phyloP scores from a whole-genome alignment of 2,797 vertebrate species.

The Balearica regulorum region DNA sequence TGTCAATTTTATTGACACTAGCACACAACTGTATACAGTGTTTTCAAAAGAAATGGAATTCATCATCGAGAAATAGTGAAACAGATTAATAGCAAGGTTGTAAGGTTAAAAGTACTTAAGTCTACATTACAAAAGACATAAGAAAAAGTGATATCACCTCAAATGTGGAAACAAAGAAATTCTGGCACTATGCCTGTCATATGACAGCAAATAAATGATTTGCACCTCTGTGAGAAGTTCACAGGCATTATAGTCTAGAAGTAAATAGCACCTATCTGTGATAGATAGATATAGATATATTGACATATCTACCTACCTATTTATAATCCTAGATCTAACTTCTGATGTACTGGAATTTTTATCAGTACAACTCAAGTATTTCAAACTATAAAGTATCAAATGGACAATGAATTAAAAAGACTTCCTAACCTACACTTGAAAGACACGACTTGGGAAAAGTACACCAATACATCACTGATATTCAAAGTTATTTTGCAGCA shows the following conservation, averaged over 20 bases:
- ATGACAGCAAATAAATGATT: conserved; percentile 40
- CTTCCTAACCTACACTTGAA: background rate
- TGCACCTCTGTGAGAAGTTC: conserved; percentile 58
- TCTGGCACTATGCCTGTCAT: conserved; percentile 69
- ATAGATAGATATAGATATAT: background rate
- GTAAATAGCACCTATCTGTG: conserved; percentile 56
- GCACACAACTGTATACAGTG: conserved; percentile 81
- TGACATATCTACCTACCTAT: conserved; percentile 28
- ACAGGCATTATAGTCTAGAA: conserved; percentile 32
- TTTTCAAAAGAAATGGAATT: conserved; percentile 71
- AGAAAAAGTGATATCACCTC: conserved; percentile 61
- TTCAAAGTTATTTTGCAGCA: background rate
- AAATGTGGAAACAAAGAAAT: conserved; percentile 67
- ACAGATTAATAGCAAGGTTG: conserved; percentile 67
- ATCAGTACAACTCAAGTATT: conserved; percentile 25
- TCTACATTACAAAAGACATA: conserved; percentile 70
- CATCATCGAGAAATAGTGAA: conserved; percentile 74
- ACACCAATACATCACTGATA: background rate
- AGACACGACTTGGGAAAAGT: background rate
- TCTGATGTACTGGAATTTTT: background rate
- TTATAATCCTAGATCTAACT: background rate
- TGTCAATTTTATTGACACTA: conserved; percentile 93
- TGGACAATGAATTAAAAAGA: conserved; percentile 23
- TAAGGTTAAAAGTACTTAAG: conserved; percentile 65
- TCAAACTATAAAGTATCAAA: conserved; percentile 25